These are phyloP conservation scores for Sialia sialis DNA, from an alignment of 2,113 vertebrate species.

Conservation along the genomic window DNA sequence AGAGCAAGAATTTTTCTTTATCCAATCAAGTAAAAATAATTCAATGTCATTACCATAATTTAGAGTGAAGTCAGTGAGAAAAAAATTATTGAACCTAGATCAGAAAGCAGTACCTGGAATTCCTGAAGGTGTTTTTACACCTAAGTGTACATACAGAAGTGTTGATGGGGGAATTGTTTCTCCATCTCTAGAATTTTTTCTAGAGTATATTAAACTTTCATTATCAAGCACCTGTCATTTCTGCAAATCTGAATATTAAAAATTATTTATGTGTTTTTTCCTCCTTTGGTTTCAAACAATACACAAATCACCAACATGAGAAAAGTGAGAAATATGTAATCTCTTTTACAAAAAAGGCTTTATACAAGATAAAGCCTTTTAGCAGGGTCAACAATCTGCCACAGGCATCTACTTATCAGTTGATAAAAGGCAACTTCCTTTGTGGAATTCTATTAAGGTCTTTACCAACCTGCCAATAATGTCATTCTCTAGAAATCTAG, in stretches of 20 bases:
- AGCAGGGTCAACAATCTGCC: neutral
- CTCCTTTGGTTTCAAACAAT: neutral
- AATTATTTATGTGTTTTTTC: neutral
- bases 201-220: neutral
- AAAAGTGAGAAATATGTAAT: neutral
- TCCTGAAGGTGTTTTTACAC: neutral
- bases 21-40: neutral
- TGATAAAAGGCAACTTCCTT: conserved; percentile 11
- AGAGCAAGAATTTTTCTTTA: neutral
- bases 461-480: conserved; percentile 10
- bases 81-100: neutral
- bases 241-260: neutral
- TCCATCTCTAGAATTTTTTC: neutral
- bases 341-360: neutral
- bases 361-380: neutral
- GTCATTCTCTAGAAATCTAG: neutral
- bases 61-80: neutral
- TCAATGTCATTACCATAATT: neutral
- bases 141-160: neutral
- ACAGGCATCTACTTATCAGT: neutral
- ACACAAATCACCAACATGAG: neutral
- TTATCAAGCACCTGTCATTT: neutral
- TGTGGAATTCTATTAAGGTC: conserved; percentile 37
- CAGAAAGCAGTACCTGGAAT: neutral
- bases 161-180: neutral